These are phyloP conservation scores for Petaurus breviceps DNA, from an alignment of 2,113 vertebrate species.

Conservation along the genomic window DNA sequence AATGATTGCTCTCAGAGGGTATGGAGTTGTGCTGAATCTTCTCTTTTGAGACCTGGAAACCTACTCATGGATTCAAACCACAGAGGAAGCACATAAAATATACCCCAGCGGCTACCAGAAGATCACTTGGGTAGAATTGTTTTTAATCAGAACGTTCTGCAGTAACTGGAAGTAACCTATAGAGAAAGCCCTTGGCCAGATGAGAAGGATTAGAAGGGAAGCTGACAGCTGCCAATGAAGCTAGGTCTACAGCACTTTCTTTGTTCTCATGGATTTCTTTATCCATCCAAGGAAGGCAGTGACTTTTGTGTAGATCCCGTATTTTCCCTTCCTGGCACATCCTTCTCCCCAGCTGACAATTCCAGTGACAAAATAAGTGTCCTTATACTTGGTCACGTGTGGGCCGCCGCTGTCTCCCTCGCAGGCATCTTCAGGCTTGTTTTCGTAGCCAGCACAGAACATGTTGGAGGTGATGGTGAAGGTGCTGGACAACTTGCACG, in stretches of 20 bases:
- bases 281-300: slow-evolving; percentile 92
- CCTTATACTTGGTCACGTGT: slow-evolving; percentile 89
- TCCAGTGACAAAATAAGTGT: slow-evolving; percentile 92
- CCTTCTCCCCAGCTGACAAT: slow-evolving; percentile 98
- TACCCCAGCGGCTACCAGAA: background rate
- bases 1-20: background rate
- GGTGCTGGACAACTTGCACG: slow-evolving; percentile 90
- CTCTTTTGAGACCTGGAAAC: background rate
- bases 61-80: background rate
- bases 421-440: slow-evolving; percentile 89
- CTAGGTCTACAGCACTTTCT: background rate
- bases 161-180: background rate
- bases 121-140: background rate
- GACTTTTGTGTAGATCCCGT: slow-evolving; percentile 94
- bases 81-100: background rate
- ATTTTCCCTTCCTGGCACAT: slow-evolving; percentile 92
- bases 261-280: slow-evolving; percentile 63
- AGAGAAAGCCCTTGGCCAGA: background rate
- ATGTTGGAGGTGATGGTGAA: slow-evolving; percentile 88
- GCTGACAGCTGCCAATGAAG: background rate
- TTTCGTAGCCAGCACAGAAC: slow-evolving; percentile 96
- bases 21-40: background rate
- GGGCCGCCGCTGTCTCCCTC: slow-evolving; percentile 97
- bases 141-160: background rate
- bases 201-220: background rate